Conservation (phyloP, 2,888 invertebrate genomes). For the Carcina quercana region DNA sequence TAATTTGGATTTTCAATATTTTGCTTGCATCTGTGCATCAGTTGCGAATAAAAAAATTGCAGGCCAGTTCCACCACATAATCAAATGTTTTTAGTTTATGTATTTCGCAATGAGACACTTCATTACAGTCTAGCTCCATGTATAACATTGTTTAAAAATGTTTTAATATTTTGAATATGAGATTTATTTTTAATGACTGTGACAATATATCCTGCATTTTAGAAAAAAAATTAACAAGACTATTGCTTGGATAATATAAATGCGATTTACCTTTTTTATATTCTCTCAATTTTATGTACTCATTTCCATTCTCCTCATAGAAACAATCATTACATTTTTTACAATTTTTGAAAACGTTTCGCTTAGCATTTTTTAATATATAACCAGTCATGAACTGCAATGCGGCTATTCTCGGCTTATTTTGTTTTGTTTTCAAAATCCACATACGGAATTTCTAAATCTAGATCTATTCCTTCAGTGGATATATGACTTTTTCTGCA, state of each 20-base stretch:
- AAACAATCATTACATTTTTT: constrained; percentile 1
- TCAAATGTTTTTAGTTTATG: neutral
- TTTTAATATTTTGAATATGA: neutral
- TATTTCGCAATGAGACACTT: neutral
- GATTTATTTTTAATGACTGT: neutral
- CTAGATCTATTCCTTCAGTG: constrained; percentile 4
- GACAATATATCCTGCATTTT: neutral
- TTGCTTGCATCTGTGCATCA: constrained; percentile 8
- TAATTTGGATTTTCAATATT: too few species aligned
- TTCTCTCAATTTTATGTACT: neutral
- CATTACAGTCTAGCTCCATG: neutral
- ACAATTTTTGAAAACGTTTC: constrained; percentile 6
- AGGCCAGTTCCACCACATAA: neutral
- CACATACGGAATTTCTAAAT: neutral
- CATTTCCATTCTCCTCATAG: neutral
- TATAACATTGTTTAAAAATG: neutral
- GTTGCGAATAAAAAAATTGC: constrained; percentile 6
- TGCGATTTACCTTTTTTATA: neutral
- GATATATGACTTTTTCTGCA: neutral
- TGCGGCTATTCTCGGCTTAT: constrained; percentile 1
- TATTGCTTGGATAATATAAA: neutral
- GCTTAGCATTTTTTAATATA: neutral
- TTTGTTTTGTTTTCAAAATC: constrained; percentile 3
- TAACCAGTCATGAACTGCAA: constrained; percentile 6
- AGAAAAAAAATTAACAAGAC: neutral